Conservation (phyloP, 2,888 invertebrate genomes). For the Sarcophaga rosellei region DNA sequence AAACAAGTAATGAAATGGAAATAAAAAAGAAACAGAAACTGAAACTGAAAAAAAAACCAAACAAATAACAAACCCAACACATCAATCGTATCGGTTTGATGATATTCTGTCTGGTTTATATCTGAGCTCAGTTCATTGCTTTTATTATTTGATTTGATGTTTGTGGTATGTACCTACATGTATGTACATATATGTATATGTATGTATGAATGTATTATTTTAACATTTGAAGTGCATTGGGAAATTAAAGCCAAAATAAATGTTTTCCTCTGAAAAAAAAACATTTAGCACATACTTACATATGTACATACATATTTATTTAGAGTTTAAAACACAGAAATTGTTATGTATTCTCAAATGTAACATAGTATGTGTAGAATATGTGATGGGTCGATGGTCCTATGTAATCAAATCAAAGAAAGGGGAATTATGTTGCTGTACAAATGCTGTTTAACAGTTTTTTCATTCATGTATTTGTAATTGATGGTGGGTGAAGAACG, state of each 20-base stretch:
- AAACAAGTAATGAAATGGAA: conserved; percentile 15
- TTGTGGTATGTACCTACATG: neutral
- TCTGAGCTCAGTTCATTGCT: neutral
- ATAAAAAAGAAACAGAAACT: neutral
- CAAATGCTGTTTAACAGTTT: no score
- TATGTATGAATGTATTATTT: neutral
- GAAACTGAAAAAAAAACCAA: neutral
- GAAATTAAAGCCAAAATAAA: conserved; percentile 53
- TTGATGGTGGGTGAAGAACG: neutral
- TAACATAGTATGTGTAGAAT: no score
- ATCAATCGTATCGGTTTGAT: conserved; percentile 35
- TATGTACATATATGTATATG: neutral
- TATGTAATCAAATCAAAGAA: neutral
- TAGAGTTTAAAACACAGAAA: no score
- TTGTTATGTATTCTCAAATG: no score
- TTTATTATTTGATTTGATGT: neutral
- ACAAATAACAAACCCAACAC: neutral
- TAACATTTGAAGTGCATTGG: conserved; percentile 44
- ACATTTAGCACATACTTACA: no score
- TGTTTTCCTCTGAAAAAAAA: neutral
- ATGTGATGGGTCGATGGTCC: neutral
- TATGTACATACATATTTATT: no score
- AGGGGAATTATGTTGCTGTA: no score
- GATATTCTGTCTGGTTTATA: neutral
- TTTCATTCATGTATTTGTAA: no score